phyloP scores from a whole-genome alignment of 2,113 vertebrate genomes.

The Mormyrus iriodes region DNA sequence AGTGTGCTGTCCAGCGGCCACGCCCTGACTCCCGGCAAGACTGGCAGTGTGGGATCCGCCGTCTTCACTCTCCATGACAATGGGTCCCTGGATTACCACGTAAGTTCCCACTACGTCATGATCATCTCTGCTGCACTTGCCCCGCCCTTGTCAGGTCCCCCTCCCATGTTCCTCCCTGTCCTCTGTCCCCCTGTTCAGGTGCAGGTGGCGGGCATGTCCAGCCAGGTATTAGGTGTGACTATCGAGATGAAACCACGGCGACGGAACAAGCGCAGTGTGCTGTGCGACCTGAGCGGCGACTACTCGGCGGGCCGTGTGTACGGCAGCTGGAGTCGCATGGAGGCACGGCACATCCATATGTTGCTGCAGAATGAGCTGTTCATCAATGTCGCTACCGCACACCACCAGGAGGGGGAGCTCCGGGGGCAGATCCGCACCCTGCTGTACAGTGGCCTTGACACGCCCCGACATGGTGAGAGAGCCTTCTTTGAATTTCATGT shows the following conservation, averaged over 20 bases:
- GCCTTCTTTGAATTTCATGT: background rate
- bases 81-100: constrained; percentile 86
- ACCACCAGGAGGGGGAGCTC: constrained; percentile 80
- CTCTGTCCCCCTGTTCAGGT: constrained; percentile 56
- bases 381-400: constrained; percentile 83
- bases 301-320: constrained; percentile 54
- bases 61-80: constrained; percentile 78
- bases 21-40: constrained; percentile 75
- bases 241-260: constrained; percentile 87
- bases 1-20: constrained; percentile 87
- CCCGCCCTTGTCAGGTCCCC: background rate
- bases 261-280: constrained; percentile 75
- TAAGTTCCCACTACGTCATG: constrained; percentile 31
- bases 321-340: constrained; percentile 70
- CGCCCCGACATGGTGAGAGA: constrained; percentile 69
- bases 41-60: constrained; percentile 81
- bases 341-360: constrained; percentile 86
- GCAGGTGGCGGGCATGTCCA: constrained; percentile 76
- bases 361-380: constrained; percentile 94
- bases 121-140: background rate
- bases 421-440: constrained; percentile 81
- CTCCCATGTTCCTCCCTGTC: background rate
- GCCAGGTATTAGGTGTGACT: constrained; percentile 71
- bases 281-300: constrained; percentile 72
- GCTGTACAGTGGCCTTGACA: constrained; percentile 74